Conservation (phyloP, 2,797 vertebrate genomes). For the Clamator glandarius region DNA sequence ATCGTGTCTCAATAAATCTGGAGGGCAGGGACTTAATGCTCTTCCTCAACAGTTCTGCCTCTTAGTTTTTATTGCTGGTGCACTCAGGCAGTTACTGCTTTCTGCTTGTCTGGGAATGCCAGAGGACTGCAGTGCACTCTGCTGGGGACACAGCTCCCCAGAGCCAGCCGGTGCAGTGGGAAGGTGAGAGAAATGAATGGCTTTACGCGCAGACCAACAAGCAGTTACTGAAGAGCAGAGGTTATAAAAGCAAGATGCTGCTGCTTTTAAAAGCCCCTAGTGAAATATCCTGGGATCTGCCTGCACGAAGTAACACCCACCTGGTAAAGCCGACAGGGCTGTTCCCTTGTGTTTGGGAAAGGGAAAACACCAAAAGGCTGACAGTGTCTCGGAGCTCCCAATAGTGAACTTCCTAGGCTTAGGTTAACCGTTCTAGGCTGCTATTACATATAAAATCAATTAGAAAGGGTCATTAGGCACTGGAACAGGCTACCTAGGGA, state of each 20-base stretch:
- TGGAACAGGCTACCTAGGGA: too few relatives aligned
- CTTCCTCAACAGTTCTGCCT: background rate
- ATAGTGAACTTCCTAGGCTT: background rate
- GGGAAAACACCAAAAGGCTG: background rate
- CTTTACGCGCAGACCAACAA: background rate
- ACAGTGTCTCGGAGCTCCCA: background rate
- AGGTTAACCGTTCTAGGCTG: background rate
- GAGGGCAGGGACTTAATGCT: background rate
- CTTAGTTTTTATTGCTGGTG: background rate
- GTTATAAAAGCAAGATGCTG: background rate
- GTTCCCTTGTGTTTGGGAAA: background rate
- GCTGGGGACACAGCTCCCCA: background rate
- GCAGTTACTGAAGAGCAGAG: background rate
- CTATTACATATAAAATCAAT: background rate
- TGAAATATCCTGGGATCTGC: background rate
- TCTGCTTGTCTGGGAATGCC: background rate
- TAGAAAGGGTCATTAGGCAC: too few relatives aligned
- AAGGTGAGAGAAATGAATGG: background rate
- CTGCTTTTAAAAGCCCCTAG: background rate
- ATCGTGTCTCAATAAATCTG: background rate
- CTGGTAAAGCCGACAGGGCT: background rate
- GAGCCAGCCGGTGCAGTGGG: rapidly evolving
- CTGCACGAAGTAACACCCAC: background rate
- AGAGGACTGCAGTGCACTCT: background rate
- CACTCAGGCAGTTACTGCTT: background rate